A percentile compares a stretch with the other conserved stretches of the same genome.
These are phyloP conservation scores for Holocentrus rufus DNA, from an alignment of 2,797 vertebrate species.

Conservation along the genomic window DNA sequence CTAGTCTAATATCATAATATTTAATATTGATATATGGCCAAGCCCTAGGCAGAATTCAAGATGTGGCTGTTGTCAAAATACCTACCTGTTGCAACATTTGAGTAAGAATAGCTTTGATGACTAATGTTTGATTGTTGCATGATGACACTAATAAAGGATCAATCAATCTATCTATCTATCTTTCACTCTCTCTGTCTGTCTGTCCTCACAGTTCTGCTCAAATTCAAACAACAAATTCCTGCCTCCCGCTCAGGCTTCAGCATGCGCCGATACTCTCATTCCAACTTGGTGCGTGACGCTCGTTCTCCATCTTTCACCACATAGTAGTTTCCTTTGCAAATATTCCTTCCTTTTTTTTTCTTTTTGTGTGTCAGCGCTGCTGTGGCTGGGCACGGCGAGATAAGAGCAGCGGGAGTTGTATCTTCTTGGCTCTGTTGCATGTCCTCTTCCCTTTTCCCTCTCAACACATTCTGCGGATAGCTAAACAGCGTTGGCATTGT, in stretches of 20 bases:
- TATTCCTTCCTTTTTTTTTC: constrained; percentile 21
- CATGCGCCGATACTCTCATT: background rate
- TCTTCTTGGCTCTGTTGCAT: constrained; percentile 34
- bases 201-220: too few species aligned
- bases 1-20: too few species aligned
- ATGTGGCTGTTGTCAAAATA: too few species aligned
- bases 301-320: constrained; percentile 15
- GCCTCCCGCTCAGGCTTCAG: constrained; percentile 3
- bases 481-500: constrained; percentile 35
- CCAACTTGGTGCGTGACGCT: background rate
- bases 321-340: constrained; percentile 24
- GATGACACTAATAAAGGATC: too few species aligned
- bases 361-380: constrained; percentile 26
- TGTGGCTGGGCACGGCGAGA: constrained; percentile 45
- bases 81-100: too few species aligned
- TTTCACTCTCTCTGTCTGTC: background rate
- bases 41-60: too few species aligned
- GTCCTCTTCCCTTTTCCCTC: constrained; percentile 31
- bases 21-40: too few species aligned
- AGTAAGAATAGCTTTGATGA: too few species aligned
- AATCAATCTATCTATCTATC: background rate
- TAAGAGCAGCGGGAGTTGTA: constrained; percentile 49
- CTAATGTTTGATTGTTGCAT: too few species aligned
- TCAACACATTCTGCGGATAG: constrained; percentile 41
- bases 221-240: background rate